phyloP scores from a whole-genome alignment of 2,797 vertebrate species.

The Premnoplex brunnescens region DNA sequence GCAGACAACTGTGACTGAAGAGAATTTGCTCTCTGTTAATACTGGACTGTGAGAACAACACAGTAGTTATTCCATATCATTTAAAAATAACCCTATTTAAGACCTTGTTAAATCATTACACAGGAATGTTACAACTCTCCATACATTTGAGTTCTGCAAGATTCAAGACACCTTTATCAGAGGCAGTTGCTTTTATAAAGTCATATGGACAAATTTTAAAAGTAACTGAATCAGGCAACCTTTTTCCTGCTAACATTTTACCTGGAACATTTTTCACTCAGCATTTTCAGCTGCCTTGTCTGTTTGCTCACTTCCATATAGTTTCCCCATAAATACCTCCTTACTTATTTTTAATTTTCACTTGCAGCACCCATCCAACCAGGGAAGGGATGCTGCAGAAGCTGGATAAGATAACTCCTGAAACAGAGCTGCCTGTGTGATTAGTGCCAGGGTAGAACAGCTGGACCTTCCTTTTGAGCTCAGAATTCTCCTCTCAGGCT shows the following conservation, averaged over 20 bases:
- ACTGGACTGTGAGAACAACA: background rate
- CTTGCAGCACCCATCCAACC: background rate
- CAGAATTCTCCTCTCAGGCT: background rate
- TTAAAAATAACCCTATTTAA: background rate
- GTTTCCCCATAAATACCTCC: background rate
- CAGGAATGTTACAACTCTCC: background rate
- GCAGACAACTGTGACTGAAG: background rate
- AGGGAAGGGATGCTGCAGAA: background rate
- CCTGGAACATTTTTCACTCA: background rate
- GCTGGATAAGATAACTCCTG: background rate
- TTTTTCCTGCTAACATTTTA: background rate
- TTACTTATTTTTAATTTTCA: background rate
- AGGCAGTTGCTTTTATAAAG: background rate
- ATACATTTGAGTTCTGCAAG: background rate
- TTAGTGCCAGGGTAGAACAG: background rate
- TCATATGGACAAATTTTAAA: background rate
- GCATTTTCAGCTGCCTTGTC: background rate
- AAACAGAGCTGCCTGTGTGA: background rate
- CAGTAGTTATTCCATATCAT: background rate
- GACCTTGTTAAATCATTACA: background rate
- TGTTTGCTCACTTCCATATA: accelerated
- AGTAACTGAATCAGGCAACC: background rate
- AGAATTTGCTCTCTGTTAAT: background rate
- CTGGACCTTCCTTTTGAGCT: background rate
- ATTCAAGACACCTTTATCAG: background rate